Conservation (phyloP, 1,140 invertebrate genomes). For the Apocrypta bakeri region DNA sequence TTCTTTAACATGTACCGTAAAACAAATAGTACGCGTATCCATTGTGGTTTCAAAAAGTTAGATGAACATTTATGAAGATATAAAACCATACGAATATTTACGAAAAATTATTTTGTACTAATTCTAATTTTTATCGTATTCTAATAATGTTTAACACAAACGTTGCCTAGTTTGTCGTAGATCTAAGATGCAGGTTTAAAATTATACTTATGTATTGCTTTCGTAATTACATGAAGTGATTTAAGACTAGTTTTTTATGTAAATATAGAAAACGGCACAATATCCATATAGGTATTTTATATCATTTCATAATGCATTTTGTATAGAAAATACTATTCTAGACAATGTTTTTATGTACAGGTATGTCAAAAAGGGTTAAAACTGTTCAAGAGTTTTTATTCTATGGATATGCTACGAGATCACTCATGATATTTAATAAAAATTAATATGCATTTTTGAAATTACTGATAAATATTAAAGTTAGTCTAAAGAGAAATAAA, state of each 20-base stretch:
- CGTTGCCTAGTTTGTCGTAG: neutral
- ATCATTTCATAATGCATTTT: conserved; percentile 14
- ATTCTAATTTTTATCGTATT: neutral
- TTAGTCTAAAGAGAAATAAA: neutral
- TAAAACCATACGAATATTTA: neutral
- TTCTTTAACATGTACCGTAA: neutral
- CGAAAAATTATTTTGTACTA: neutral
- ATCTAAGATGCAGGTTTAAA: neutral
- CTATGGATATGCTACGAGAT: neutral
- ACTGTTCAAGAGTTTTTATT: neutral
- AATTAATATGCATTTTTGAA: neutral
- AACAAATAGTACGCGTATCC: neutral
- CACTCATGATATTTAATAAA: neutral
- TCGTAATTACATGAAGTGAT: conserved; percentile 3
- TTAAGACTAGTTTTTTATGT: conserved; percentile 39
- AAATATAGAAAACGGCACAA: conserved; percentile 27
- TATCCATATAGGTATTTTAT: conserved; percentile 15
- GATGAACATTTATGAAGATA: neutral
- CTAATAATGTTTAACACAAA: neutral
- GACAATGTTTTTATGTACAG: conserved; percentile 29
- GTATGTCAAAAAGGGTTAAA: neutral
- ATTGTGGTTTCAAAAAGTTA: neutral
- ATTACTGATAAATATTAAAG: neutral
- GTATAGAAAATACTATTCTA: conserved; percentile 25
- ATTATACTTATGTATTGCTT: conserved; percentile 25